Base-by-base conservation (phyloP, 2,888 invertebrate species). In the Drosophila fungiperda region DNA sequence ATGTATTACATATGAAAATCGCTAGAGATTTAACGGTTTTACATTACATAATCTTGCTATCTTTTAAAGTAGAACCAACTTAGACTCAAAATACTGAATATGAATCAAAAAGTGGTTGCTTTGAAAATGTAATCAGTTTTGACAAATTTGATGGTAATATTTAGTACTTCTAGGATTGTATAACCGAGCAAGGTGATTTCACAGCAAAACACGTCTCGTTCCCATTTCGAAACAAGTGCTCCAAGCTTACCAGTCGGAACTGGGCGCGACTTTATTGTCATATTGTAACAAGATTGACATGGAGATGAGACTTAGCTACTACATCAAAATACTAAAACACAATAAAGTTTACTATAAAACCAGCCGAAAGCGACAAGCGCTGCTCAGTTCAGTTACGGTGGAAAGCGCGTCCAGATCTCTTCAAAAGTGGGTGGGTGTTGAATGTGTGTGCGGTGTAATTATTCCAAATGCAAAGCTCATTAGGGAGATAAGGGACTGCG, bases 341-440 rank as follows among this genome's bases (percentile, higher is more conserved):
- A 72, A n/a, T 36, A 75, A 73, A 83, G 62, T 81, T 76, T 70
- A 58, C 75, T 89, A 85, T 85, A 89, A 81, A 89, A 73, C 71
- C 58, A 62, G 59, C 68, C 62, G 72, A 72, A 74, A 77, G 59
- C 67, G 65, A 77, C 71, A 77, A 82, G 89, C 79, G 68, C 62
- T 64, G 77, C 87, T 78, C 45, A 68, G 54, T 74, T 64, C 32
- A 49, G 64, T 38, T 67, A 60, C 29, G 75, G 57, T 70, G 76
- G 68, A 78, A 68, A 70, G 62, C 73, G 78, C 62, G 65, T 62
- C 40, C 71, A 72, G 69, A 76, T 82, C 68, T 72, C 52, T 65
- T 48, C 48, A 48, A 67, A 57, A 66, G 58, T 50, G 54, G 58
- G 33, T 49, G 40, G 53, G 63, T 64, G 29, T 65, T 33, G 17